Evolutionary conservation across 2,888 invertebrate genomes (phyloP), one percentile per base, ranked within the genome.

Genomic region (Apodemia mormo): DNA sequence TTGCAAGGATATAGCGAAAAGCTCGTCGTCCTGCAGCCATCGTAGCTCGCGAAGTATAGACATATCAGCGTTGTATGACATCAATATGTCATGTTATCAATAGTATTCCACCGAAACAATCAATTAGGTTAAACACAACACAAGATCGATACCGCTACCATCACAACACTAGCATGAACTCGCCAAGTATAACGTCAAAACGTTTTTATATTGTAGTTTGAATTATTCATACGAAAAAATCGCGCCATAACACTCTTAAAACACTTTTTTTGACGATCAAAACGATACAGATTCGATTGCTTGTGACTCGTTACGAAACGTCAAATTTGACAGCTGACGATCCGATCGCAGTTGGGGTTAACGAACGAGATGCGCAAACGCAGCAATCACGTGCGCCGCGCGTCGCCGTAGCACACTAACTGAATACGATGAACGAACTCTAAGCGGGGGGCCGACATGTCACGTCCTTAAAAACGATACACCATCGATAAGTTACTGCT

Each of bases 1-100:
- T 91, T 93, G 92, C 87, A 91, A 86, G 77, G 92, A 86, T 84
- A 92, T 86, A 78, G 92, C 92, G 79, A 92, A 89, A 77, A 91
- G 82, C 85, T 93, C 92, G 79, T 92, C 92, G 82, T 90, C 91
- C 83, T 87, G 89, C 82, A 92, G 85, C 93, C 93, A 93, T 89
- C 90, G 85, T 79, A 92, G 85, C 80, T 90, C 92, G 82, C 89
- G 90, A 85, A 93, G 89, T 82, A 92, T 86, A 86, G 92, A 92
- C 92, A 93, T 93, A 87, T 92, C 91, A 91, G 88, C 83, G 79
- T 84, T 82, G 79, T n/a, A 52, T 52, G 90, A 89, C 89, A 92
- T 92, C 85, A 88, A 85, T 82, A 81, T 77, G 81, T 80, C 88
- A 90, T 88, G 85, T 85, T 85, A 89, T 85, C 86, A 82, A 79